Percentiles rank a stretch among this genome's conserved stretches.
Evolutionary conservation across 2,888 invertebrate genomes (phyloP).

Genomic region (Andrena marginata): DNA sequence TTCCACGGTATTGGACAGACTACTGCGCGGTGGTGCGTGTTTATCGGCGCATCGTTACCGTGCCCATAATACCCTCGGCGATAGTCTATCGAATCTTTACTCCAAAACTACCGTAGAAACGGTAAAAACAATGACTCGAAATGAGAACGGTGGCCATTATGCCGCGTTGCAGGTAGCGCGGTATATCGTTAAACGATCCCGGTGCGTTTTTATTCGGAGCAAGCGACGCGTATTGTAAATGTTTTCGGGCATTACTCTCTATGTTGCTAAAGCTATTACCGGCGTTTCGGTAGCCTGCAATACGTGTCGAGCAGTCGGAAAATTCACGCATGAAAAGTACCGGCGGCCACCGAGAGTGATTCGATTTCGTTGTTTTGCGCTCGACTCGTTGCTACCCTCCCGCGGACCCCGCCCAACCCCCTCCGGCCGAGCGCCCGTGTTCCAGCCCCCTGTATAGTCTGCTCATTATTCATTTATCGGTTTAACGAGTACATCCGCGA

Average conservation of each 20-base stretch:
- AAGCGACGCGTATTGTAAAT: constrained; percentile 74
- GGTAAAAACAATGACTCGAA: constrained; percentile 3
- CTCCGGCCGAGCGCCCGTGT: constrained; percentile 51
- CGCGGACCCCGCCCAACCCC: constrained; percentile 13
- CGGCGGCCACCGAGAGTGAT: constrained; percentile 81
- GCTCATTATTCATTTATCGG: constrained; percentile 84
- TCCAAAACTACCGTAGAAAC: no score
- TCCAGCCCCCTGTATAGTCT: constrained; percentile 68
- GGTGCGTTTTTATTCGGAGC: constrained; percentile 70
- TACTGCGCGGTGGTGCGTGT: neutral
- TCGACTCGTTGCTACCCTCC: constrained; percentile 68
- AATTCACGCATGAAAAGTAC: constrained; percentile 84
- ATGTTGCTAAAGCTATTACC: constrained; percentile 76
- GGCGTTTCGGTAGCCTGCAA: constrained; percentile 72
- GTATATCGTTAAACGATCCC: constrained; percentile 57
- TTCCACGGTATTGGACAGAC: no score
- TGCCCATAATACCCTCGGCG: neutral
- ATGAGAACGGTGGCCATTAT: constrained; percentile 11
- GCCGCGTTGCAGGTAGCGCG: constrained; percentile 28
- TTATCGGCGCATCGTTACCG: constrained; percentile 1
- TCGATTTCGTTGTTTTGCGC: constrained; percentile 82
- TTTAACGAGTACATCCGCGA: constrained; percentile 82
- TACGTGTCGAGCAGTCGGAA: constrained; percentile 75
- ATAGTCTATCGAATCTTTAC: neutral
- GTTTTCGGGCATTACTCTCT: constrained; percentile 76